phyloP scores from a whole-genome alignment of 2,888 invertebrate species.

The Lasioglossum pauxillum region DNA sequence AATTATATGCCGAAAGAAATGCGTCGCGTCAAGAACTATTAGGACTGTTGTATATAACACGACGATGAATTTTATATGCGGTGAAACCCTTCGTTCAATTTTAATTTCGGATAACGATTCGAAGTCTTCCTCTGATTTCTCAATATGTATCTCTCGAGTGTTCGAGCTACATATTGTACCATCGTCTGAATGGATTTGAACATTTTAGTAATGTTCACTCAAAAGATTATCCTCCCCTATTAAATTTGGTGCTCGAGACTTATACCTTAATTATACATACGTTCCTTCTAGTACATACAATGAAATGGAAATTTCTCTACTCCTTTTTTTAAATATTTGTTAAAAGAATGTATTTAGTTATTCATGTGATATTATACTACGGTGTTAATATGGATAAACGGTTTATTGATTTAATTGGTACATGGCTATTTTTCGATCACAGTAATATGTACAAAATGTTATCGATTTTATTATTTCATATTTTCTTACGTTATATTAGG shows the following conservation, averaged over 20 bases:
- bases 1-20: slow-evolving; percentile 74
- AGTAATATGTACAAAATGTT: no score
- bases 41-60: slow-evolving; percentile 43
- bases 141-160: background rate
- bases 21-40: slow-evolving; percentile 58
- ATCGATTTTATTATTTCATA: no score
- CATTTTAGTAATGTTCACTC: slow-evolving; percentile 21
- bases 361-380: no score
- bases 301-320: background rate
- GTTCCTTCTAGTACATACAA: background rate
- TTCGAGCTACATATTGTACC: slow-evolving; percentile 26
- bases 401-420: no score
- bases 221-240: background rate
- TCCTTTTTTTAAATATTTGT: background rate
- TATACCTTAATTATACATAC: slow-evolving; percentile 10
- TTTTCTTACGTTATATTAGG: no score
- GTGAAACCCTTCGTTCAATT: slow-evolving; percentile 50
- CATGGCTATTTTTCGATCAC: no score
- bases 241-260: slow-evolving; percentile 11
- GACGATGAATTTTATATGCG: slow-evolving; percentile 22
- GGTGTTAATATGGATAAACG: no score
- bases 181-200: slow-evolving; percentile 25
- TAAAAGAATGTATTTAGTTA: no score
- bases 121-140: slow-evolving; percentile 16
- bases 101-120: slow-evolving; percentile 36